Evolutionary conservation across 2,888 invertebrate genomes (phyloP), one percentile per base, ranked within the genome.

Genomic region (Agriopis aurantiaria): DNA sequence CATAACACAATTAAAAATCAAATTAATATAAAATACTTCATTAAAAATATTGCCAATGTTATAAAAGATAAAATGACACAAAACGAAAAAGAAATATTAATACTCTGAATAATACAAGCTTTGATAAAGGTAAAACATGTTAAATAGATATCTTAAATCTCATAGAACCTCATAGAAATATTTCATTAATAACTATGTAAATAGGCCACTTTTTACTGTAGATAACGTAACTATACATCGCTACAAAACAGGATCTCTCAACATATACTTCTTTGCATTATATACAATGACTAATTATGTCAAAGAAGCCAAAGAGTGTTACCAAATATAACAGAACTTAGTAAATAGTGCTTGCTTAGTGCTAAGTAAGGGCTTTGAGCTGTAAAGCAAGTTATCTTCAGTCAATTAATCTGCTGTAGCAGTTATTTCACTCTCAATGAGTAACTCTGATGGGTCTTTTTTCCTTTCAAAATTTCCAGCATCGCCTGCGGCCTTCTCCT

Each of bases 51-150:
- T 75, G 67, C 68, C 75, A 78, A 82, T 80, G 74, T 80, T 77
- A 62, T 12, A 82, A 80, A 84, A 82, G 83, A 52, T 3, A 80
- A 77, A 62, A 65, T 78, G 80, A 58, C 33, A 58, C 46, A 74
- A 84, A 86, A 84, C 83, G 82, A 81, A 82, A 81, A 78, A 78
- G 81, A 75, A 82, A 81, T 79, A 89, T 91, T 89, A 92, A 93
- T 93, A 92, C 91, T 93, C 88, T 86, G 81, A 88, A 86, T 91
- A 91, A 93, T 92, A 92, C 90, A 92, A 91, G 89, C 88, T 87
- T 87, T 87, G 85, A 81, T 79, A 82, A 81, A 80, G 80, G 84
- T 75, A 75, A 87, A 86, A 88, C 85, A 86, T 87, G 86, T 89
- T 90, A 90, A 86, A 92, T 88, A 91, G 83, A 89, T 87, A 84